These are phyloP conservation scores for Alauda arvensis DNA, from an alignment of 2,797 vertebrate species.

Conservation along the genomic window DNA sequence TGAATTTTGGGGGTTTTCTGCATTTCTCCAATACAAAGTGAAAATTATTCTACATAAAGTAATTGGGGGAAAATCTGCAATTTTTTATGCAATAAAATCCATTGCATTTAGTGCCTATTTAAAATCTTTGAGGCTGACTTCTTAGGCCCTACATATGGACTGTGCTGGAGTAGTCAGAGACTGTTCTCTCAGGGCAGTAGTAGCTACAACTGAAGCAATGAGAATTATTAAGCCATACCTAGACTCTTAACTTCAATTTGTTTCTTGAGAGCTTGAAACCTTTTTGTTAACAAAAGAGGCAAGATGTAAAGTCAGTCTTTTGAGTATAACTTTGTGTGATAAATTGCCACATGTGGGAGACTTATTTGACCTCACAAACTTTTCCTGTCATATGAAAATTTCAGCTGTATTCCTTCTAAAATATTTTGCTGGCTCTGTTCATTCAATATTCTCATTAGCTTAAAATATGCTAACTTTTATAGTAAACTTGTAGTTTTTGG, in stretches of 20 bases:
- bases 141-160: neutral
- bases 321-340: neutral
- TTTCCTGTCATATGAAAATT: neutral
- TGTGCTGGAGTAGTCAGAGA: neutral
- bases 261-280: neutral
- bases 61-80: fast-evolving
- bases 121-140: neutral
- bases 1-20: neutral
- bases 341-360: neutral
- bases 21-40: neutral
- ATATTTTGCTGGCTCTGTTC: neutral
- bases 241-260: neutral
- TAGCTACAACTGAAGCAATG: neutral
- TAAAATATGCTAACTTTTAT: neutral
- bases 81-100: neutral
- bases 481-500: neutral
- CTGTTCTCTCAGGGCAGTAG: neutral
- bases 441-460: fast-evolving
- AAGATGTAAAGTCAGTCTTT: neutral
- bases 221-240: neutral
- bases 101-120: neutral
- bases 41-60: neutral
- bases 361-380: neutral
- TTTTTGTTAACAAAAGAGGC: neutral
- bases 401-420: neutral